Percentiles rank a stretch among this genome's conserved stretches.
Conservation (phyloP, 2,888 invertebrate species). For the Hemithea aestivaria region DNA sequence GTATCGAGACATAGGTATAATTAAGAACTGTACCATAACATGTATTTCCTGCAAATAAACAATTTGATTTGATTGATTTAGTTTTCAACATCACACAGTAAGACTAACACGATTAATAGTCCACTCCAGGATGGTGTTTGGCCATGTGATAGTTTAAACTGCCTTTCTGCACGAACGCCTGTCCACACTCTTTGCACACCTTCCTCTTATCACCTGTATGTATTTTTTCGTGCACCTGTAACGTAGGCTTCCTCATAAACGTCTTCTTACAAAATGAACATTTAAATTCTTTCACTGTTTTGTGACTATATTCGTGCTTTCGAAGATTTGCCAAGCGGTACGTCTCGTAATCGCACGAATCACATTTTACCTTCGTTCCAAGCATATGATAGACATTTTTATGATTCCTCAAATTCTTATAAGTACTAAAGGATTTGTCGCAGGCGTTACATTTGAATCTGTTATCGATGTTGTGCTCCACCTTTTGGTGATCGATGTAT, state of each 20-base stretch:
- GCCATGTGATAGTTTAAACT: conserved; percentile 37
- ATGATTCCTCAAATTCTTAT: not conserved
- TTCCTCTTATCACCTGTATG: conserved; percentile 26
- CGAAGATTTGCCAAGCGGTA: conserved; percentile 9
- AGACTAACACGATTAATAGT: not conserved
- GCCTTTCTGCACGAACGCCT: conserved; percentile 33
- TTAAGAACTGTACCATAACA: too few relatives aligned
- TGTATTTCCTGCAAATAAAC: too few relatives aligned
- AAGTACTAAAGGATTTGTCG: conserved; percentile 20
- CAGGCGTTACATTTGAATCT: conserved; percentile 29
- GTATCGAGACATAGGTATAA: too few relatives aligned
- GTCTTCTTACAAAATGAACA: conserved; percentile 42
- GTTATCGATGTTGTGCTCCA: conserved; percentile 32
- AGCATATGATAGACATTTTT: not conserved
- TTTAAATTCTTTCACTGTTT: conserved; percentile 7
- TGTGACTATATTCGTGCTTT: too few relatives aligned
- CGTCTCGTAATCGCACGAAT: conserved; percentile 21
- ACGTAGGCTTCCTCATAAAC: conserved; percentile 25
- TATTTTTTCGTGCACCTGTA: conserved; percentile 27
- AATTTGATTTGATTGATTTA: too few relatives aligned
- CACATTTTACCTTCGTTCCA: conserved; percentile 32
- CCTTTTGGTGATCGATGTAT: conserved; percentile 29
- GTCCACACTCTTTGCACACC: conserved; percentile 29
- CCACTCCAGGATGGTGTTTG: conserved; percentile 25
- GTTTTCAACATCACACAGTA: too few relatives aligned